phyloP scores from a whole-genome alignment of 2,797 vertebrate genomes.

The Neostethus bicornis region DNA sequence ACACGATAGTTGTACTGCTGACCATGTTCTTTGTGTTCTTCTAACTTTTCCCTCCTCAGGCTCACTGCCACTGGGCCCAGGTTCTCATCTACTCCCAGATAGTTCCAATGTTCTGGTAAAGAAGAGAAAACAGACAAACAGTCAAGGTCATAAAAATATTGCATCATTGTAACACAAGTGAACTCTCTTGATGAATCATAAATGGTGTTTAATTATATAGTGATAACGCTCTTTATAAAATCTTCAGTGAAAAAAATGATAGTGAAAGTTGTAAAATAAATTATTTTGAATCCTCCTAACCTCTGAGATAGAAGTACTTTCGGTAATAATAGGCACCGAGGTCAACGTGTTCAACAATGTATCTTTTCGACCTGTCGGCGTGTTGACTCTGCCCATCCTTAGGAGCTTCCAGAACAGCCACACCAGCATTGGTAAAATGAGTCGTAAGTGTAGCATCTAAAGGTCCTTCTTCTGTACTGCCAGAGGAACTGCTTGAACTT shows the following conservation, averaged over 20 bases:
- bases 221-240: background rate
- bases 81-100: conserved; percentile 96
- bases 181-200: too few relatives aligned
- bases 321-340: conserved; percentile 95
- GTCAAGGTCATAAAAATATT: background rate
- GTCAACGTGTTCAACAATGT: conserved; percentile 95
- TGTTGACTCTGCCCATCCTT: conserved; percentile 91
- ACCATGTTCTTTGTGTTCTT: conserved; percentile 95
- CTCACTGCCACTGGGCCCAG: conserved; percentile 97
- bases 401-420: conserved; percentile 92
- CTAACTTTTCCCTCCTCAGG: conserved; percentile 94
- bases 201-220: background rate
- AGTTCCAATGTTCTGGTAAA: conserved; percentile 94
- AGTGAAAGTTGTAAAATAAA: too few relatives aligned
- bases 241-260: background rate
- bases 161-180: too few relatives aligned
- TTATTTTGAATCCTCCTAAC: conserved; percentile 73
- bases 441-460: conserved; percentile 89
- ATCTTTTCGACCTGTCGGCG: conserved; percentile 91
- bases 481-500: conserved; percentile 86
- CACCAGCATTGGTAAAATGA: conserved; percentile 95
- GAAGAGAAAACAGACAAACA: background rate
- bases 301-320: conserved; percentile 98
- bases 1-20: conserved; percentile 96
- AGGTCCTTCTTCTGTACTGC: conserved; percentile 87